phyloP scores from a whole-genome alignment of 2,888 invertebrate genomes.

The Lochmaea capreae region DNA sequence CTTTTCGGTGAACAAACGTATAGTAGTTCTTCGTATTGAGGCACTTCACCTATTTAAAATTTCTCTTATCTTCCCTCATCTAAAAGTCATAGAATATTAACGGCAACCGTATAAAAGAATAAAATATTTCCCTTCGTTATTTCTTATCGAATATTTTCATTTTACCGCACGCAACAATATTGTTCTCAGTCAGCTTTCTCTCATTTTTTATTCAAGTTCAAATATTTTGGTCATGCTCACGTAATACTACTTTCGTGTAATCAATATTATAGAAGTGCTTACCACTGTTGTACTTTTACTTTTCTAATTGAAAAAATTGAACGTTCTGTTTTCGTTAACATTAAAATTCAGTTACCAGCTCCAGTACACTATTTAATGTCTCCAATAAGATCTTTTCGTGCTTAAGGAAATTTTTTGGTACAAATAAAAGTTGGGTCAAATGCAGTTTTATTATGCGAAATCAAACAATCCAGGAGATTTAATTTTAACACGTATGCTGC shows the following conservation, averaged over 20 bases:
- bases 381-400: no score
- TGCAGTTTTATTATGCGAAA: no score
- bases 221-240: constrained; percentile 5
- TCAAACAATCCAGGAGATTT: no score
- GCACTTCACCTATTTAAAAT: not conserved
- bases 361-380: no score
- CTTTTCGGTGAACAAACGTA: no score
- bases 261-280: not conserved
- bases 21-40: not conserved
- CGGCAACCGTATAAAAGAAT: constrained; percentile 2
- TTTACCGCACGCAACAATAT: not conserved
- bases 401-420: no score
- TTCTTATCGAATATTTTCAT: not conserved
- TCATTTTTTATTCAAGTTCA: constrained; percentile 9
- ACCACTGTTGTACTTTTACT: not conserved
- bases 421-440: no score
- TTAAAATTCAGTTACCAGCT: no score
- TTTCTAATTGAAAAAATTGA: no score
- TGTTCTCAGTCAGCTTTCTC: not conserved
- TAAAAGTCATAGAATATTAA: not conserved
- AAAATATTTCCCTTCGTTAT: constrained; percentile 6
- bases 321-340: no score
- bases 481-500: no score
- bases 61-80: not conserved
- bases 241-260: not conserved